Base-by-base conservation (phyloP, 1,140 invertebrate species). In the Drosophila ogumai region DNA sequence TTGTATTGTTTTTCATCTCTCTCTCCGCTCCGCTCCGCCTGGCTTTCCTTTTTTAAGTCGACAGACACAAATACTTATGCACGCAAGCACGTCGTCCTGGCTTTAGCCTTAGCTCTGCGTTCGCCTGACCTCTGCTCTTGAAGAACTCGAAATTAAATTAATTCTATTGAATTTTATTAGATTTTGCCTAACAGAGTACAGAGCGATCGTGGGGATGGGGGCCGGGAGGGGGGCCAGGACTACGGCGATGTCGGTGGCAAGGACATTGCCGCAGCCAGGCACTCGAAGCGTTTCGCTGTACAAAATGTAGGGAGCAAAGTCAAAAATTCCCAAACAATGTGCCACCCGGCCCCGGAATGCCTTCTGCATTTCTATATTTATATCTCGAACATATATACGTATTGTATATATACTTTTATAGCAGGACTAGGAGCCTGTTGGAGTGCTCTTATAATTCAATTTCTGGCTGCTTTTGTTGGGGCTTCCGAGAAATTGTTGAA, bases 111-210 rank as follows among this genome's bases (percentile, higher is more conserved):
- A 38, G 50, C 50, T 54, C 50, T 38, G 50, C 50, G 3, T 22
- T 31, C 22, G 15, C 59, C 61, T 69, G 66, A 71, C 65, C 52
- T 34, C 68, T 78, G 77, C 85, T 84, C 81, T 88, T 88, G 84
- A 87, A 74, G 64, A 69, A 66, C 67, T 72, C 36, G 46, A 90
- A 88, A 90, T 90, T 74, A 88, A 88, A 84, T 88, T 88, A 88
- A 90, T 90, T 90, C 81, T 78, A 90, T 84, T 81, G 80, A 80
- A 84, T 88, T 81, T 88, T 90, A 84, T 90, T 84, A 84, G 85
- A 82, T 82, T 88, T 87, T 46, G 76, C 46, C 76, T 60, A 64
- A 71, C 72, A 79, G 76, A 59, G 69, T 73, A 59, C 64, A 28
- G 34, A 55, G 44, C 40, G 52, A 73, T 72, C 65, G 64, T 49